Conservation (phyloP, 1,140 invertebrate genomes). For the Adoxophyes honmai region DNA sequence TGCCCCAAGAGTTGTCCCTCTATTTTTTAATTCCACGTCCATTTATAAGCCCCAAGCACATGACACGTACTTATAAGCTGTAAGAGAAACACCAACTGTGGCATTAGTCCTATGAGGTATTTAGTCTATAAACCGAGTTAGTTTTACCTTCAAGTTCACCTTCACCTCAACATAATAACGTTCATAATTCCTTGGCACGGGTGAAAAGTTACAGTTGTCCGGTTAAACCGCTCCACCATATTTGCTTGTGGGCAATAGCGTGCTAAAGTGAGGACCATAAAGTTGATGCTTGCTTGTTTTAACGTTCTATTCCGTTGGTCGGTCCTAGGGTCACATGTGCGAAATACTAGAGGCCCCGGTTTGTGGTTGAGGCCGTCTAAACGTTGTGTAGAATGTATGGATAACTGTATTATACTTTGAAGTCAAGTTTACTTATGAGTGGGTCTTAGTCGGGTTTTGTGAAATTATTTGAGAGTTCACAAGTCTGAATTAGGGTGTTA, state of each 20-base stretch:
- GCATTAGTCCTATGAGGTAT: slow-evolving; percentile 11
- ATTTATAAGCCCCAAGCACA: slow-evolving; percentile 11
- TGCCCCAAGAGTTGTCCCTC: background rate
- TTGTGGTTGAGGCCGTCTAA: background rate
- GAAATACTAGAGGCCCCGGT: background rate
- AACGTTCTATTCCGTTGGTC: background rate
- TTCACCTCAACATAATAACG: background rate
- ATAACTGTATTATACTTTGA: background rate
- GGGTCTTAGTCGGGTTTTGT: background rate
- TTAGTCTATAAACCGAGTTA: background rate
- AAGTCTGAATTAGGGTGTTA: too few relatives aligned
- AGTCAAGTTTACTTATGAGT: background rate
- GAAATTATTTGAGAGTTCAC: too few relatives aligned
- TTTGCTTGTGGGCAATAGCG: background rate
- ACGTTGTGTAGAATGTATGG: background rate
- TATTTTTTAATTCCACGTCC: slow-evolving; percentile 6
- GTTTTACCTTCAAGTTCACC: background rate
- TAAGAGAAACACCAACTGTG: slow-evolving; percentile 10
- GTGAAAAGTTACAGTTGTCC: background rate
- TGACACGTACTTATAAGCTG: slow-evolving; percentile 10
- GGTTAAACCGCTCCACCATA: background rate
- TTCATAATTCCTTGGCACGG: background rate
- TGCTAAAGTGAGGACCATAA: background rate
- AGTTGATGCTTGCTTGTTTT: background rate
- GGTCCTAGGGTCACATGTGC: slow-evolving; percentile 1